Conservation (phyloP, 2,888 invertebrate species). For the Bruchidius siliquastri region DNA sequence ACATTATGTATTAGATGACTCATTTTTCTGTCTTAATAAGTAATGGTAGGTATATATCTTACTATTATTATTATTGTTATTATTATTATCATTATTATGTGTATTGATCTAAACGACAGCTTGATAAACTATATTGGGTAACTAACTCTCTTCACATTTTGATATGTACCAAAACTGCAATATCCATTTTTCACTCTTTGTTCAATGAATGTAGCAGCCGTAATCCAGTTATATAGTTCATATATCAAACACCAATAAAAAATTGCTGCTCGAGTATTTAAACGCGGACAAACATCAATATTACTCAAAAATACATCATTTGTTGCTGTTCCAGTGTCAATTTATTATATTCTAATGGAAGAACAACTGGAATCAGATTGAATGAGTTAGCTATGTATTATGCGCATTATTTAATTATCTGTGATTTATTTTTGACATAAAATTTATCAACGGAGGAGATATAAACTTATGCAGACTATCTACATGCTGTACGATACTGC, state of each 20-base stretch:
- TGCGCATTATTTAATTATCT: neutral
- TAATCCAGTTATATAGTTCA: neutral
- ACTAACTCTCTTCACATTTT: neutral
- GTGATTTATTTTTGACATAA: neutral
- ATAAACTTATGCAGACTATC: too few species aligned
- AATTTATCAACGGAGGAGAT: too few species aligned
- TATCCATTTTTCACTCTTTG: neutral
- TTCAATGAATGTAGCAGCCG: neutral
- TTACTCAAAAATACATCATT: neutral
- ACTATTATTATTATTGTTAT: too few species aligned
- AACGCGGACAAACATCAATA: neutral
- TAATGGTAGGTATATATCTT: too few species aligned
- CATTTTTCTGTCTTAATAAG: too few species aligned
- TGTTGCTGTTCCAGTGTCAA: neutral
- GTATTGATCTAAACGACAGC: too few species aligned
- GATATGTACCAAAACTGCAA: neutral
- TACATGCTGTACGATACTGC: too few species aligned
- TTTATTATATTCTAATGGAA: neutral
- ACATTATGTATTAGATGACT: too few species aligned
- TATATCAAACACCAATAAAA: neutral
- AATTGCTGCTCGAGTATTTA: neutral
- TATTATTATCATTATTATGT: too few species aligned
- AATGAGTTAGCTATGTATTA: neutral
- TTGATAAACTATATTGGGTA: neutral
- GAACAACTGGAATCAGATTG: neutral